These are phyloP conservation scores for Drosophila flavopinicola DNA, from an alignment of 2,888 invertebrate genomes.

Conservation along the genomic window DNA sequence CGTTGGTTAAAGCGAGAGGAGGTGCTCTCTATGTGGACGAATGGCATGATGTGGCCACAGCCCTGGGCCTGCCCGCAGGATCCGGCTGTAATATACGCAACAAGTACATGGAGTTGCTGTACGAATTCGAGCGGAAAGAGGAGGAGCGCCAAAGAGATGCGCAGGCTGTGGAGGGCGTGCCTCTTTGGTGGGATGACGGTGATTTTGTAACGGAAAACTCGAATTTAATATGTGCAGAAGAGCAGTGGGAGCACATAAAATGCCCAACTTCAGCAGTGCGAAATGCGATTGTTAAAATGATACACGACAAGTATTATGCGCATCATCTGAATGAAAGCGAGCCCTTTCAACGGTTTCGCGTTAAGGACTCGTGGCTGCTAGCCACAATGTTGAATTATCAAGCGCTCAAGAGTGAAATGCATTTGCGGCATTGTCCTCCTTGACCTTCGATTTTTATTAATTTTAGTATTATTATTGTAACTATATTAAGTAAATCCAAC, in stretches of 20 bases:
- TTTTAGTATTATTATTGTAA: neutral
- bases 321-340: slow-evolving; percentile 17
- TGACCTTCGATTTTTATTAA: slow-evolving; percentile 2
- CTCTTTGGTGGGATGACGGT: slow-evolving; percentile 49
- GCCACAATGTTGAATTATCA: slow-evolving; percentile 45
- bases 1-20: slow-evolving; percentile 32
- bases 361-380: slow-evolving; percentile 45
- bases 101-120: slow-evolving; percentile 38
- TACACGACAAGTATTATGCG: slow-evolving; percentile 42
- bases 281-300: slow-evolving; percentile 35
- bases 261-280: slow-evolving; percentile 3
- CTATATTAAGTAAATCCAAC: neutral
- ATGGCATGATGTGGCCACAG: slow-evolving; percentile 43
- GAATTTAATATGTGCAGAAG: neutral
- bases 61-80: slow-evolving; percentile 23
- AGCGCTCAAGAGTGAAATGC: slow-evolving; percentile 25
- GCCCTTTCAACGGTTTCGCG: slow-evolving; percentile 33
- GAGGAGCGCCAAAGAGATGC: slow-evolving; percentile 21
- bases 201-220: slow-evolving; percentile 16
- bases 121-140: slow-evolving; percentile 35
- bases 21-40: slow-evolving; percentile 37
- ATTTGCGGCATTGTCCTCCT: slow-evolving; percentile 23
- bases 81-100: slow-evolving; percentile 23
- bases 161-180: slow-evolving; percentile 9
- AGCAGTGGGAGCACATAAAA: neutral